Evolutionary conservation across 2,888 invertebrate genomes (phyloP).

Genomic region (Dusona sp.): DNA sequence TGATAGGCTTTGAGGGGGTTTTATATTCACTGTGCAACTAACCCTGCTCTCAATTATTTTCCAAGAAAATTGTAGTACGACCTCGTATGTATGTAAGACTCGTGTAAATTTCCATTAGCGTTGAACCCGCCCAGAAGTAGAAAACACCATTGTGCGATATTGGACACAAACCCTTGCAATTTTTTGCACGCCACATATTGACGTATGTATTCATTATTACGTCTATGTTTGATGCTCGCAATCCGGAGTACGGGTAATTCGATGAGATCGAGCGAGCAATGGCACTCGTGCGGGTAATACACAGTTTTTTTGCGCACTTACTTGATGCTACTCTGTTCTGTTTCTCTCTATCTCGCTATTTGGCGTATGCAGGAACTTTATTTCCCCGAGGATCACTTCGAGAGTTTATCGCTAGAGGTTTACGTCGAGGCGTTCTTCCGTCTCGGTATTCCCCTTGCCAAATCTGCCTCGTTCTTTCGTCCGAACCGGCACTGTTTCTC

Average conservation of each 20-base stretch:
- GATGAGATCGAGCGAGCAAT: conserved; percentile 48
- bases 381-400: conserved; percentile 80
- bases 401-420: conserved; percentile 79
- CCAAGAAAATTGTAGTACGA: conserved; percentile 9
- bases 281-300: conserved; percentile 53
- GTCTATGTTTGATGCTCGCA: conserved; percentile 33
- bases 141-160: background rate
- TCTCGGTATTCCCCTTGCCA: conserved; percentile 43
- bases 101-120: conserved; percentile 41
- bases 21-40: conserved; percentile 9
- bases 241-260: conserved; percentile 47
- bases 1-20: background rate
- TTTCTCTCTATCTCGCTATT: conserved; percentile 53
- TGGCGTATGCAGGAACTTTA: conserved; percentile 76
- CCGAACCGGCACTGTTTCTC: background rate
- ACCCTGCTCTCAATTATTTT: conserved; percentile 9
- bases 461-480: conserved; percentile 14
- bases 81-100: background rate
- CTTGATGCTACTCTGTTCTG: conserved; percentile 51
- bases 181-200: conserved; percentile 24
- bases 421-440: conserved; percentile 56
- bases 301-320: conserved; percentile 37
- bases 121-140: background rate
- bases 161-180: conserved; percentile 17
- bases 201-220: conserved; percentile 4